Base-by-base conservation (phyloP, 2,113 vertebrate genomes). In the Oryzias curvinotus region DNA sequence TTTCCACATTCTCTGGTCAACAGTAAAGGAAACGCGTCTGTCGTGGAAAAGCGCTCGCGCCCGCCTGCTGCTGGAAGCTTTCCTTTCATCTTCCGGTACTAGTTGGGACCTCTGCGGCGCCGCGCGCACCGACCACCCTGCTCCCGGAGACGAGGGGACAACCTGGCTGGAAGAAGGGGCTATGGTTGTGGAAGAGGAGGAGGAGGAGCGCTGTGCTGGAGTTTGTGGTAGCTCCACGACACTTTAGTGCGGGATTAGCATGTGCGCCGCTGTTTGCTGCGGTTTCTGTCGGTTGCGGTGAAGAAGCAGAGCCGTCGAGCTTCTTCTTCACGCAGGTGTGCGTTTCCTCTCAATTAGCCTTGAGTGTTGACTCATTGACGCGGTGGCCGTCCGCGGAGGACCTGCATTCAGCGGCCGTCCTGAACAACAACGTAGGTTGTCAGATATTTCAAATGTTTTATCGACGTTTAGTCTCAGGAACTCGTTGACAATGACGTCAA, bases 1-100 rank as follows among this genome's bases (percentile, higher is more conserved):
- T 58, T 8, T 28, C 63, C 30, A 14, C 30, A 52, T 12, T 15
- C 14, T 44, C 52, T 14, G 70, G 68, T 44, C 26, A 73, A 51
- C 5, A 18, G 49, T 59, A 13, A 28, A 70, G 68, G 52, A 77
- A 79, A 83, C 4, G 65, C 78, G 87, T 85, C 83, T 90, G 83
- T 74, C 70, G 71, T 76, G 85, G 88, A 87, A 88, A 85, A 65
- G 57, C 64, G 58, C 73, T 71, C 25, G 61, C 28, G 71, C 18
- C n/a, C 18, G 53, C 42, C 46, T 17, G 42, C 75, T 23, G 64
- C 72, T 36, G 10, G 36, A 49, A 82, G 84, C 75, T 82, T 84
- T 78, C 61, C 63, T 54, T 36, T 17, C 19, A 49, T 83, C 85
- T 91, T 89, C 89, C 85, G 81, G 83, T 60, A 61, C 55, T 66